Evolutionary conservation across 2,113 vertebrate species (phyloP).

Genomic region (Fregata magnificens): DNA sequence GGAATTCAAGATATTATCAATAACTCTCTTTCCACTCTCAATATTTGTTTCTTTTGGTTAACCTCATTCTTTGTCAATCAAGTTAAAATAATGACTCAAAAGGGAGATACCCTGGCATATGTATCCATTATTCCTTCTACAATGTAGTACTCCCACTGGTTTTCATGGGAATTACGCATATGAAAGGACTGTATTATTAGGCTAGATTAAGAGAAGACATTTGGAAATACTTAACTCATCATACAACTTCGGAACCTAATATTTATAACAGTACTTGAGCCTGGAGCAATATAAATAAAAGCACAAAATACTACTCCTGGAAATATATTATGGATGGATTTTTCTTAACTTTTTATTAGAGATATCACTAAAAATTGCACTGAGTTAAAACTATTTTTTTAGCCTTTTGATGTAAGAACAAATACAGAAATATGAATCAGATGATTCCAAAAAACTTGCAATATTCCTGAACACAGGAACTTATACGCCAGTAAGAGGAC

Average conservation of each 20-base stretch:
- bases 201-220: background rate
- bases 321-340: background rate
- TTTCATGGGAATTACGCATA: background rate
- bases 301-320: background rate
- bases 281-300: background rate
- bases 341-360: background rate
- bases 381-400: background rate
- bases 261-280: background rate
- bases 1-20: background rate
- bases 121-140: background rate
- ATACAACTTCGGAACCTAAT: background rate
- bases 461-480: background rate
- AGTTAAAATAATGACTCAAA: background rate
- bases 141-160: background rate
- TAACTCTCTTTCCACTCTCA: background rate
- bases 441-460: background rate
- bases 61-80: background rate
- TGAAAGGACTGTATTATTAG: background rate
- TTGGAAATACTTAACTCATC: constrained; percentile 15
- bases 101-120: background rate
- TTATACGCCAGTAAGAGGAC: background rate
- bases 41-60: background rate
- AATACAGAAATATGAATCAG: background rate
- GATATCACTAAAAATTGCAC: background rate
- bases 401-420: background rate